Evolutionary conservation across 2,797 vertebrate genomes (phyloP), one percentile per base, ranked within the genome.

Genomic region (Acanthopagrus latus): DNA sequence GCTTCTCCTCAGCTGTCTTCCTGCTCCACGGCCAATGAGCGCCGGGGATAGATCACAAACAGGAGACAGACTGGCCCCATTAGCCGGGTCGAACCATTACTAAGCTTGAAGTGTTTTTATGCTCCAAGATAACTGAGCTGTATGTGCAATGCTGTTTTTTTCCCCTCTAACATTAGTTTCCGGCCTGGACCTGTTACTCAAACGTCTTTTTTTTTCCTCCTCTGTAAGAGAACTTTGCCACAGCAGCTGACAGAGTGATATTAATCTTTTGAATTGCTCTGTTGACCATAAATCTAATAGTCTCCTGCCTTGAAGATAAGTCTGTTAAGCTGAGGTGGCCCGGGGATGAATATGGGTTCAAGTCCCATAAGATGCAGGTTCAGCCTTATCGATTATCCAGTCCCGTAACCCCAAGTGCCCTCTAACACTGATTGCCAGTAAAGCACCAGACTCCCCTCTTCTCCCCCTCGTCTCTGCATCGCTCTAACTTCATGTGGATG

Each of bases 241-340:
- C 46, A 46, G 66, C 64, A 25, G 59, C 86, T 79, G 74, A 89
- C 73, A 11, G 69, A 68, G 12, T n/a, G 72, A 84, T 70, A 89
- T 88, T 69, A 58, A 69, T 91, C 89, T 86, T 83, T 25, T 41
- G 58, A 80, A 85, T 83, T 75, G 82, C 73, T 80, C 60, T 56
- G 78, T 82, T 86, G 86, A 88, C 75, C 18, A 77, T 86, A 68
- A 77, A 84, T 83, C 66, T 86, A 87, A 89, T 81, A 56, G 76
- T 86, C 83, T 71, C 58, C 84, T 74, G 72, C 85, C 74, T 72
- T 56, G 56, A 77, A 80, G 80, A 86, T 81, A 82, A 75, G 78
- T 88, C 57, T 81, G 75, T 85, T 75, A 68, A 63, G 86, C 46
- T n/a, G 63, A 71, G 64, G 71, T 71, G 82, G 71, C 63, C 38